A percentile compares a stretch with the other conserved stretches of the same genome.
Evolutionary conservation across 30 jellyfish, hydroid and myxozoan species (phyloP).

Genomic region (Aurelia aurita complex sp. Pacific): DNA sequence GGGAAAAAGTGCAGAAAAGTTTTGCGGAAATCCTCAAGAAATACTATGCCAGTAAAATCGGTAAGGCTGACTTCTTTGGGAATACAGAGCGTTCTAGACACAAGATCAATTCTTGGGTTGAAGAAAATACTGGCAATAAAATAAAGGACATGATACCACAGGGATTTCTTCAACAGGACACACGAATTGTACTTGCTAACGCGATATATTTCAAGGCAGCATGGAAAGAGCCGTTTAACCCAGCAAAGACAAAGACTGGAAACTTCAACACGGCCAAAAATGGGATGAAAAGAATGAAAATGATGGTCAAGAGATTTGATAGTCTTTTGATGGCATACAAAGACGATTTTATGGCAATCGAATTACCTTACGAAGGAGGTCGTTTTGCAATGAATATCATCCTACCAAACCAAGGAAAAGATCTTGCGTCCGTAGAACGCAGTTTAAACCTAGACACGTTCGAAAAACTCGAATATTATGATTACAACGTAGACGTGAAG

Average conservation of each 20-base stretch:
- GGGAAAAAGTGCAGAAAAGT: conserved; percentile 5
- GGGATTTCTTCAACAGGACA: conserved; percentile 27
- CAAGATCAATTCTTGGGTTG: conserved; percentile 75
- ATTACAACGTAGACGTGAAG: conserved; percentile 15
- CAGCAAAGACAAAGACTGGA: conserved; percentile 25
- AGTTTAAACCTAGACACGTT: background rate
- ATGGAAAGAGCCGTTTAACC: conserved; percentile 77
- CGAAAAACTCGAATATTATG: background rate
- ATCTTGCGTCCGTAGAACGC: conserved; percentile 28
- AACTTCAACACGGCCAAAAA: conserved; percentile 33
- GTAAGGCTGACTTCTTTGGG: conserved; percentile 26
- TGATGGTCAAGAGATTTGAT: conserved; percentile 56
- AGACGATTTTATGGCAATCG: conserved; percentile 32
- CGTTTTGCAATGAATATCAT: conserved; percentile 66
- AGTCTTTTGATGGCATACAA: background rate
- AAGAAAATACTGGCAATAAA: conserved; percentile 39
- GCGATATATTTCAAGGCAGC: conserved; percentile 80
- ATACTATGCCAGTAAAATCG: conserved; percentile 53
- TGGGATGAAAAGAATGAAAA: conserved; percentile 27
- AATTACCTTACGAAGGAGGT: conserved; percentile 79
- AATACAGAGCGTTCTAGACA: conserved; percentile 41
- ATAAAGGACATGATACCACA: conserved; percentile 40
- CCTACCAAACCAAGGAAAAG: conserved; percentile 64
- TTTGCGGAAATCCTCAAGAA: conserved; percentile 8
- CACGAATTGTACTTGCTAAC: conserved; percentile 70